Conservation (phyloP, 2,888 invertebrate species). For the Drosophila setosimentum region DNA sequence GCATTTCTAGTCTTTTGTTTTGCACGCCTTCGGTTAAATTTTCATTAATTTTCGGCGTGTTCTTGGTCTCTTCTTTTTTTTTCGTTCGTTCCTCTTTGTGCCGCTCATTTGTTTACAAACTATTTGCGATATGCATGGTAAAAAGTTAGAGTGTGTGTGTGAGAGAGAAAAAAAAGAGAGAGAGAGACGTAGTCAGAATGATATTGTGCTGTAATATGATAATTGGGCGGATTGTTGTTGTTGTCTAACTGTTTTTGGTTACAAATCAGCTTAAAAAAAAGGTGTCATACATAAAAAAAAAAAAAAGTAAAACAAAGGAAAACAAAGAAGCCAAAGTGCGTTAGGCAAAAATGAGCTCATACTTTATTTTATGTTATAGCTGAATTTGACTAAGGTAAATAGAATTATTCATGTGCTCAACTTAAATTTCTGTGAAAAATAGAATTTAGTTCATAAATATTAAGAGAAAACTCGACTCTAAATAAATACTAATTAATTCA, state of each 20-base stretch:
- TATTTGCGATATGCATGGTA: conserved; percentile 45
- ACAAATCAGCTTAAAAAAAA: background rate
- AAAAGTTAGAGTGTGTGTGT: conserved; percentile 2
- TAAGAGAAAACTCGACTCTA: background rate
- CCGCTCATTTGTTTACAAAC: conserved; percentile 73
- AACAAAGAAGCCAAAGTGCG: background rate
- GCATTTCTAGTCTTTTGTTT: conserved; percentile 18
- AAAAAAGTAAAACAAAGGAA: background rate
- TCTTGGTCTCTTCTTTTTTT: conserved; percentile 3
- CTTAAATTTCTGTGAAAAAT: background rate
- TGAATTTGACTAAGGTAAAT: background rate
- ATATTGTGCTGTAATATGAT: conserved; percentile 30
- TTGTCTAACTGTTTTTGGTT: conserved; percentile 3
- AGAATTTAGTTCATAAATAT: background rate
- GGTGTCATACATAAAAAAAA: conserved; percentile 2
- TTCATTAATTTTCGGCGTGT: conserved; percentile 53
- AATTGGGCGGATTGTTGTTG: conserved; percentile 8
- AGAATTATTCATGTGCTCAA: background rate
- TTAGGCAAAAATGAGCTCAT: conserved; percentile 7
- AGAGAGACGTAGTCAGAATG: background rate
- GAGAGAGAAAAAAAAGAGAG: background rate
- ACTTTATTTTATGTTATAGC: background rate
- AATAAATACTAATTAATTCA: background rate
- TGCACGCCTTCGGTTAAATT: conserved; percentile 25
- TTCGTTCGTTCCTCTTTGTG: conserved; percentile 57